Evolutionary conservation across 2,113 vertebrate species (phyloP).

Genomic region (Paramormyrops kingsleyae): DNA sequence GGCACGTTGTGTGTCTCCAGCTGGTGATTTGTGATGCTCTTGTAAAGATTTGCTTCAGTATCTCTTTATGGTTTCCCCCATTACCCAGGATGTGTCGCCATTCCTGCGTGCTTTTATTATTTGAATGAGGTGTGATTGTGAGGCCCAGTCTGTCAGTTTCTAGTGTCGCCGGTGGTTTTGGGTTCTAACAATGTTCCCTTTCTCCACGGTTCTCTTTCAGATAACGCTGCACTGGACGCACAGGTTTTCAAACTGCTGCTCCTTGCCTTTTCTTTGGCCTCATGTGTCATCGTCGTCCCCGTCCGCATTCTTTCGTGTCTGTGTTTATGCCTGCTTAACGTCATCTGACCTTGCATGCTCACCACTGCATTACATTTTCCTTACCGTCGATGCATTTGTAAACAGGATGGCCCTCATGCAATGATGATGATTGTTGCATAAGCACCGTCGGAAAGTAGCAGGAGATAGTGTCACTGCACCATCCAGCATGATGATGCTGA

Average conservation of each 20-base stretch:
- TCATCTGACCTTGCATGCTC: neutral
- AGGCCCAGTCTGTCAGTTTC: neutral
- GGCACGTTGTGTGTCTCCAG: neutral
- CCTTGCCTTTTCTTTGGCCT: conserved; percentile 48
- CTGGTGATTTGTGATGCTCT: neutral
- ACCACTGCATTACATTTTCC: neutral
- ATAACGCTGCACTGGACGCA: conserved; percentile 88
- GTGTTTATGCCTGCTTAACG: conserved; percentile 25
- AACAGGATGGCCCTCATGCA: neutral
- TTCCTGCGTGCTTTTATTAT: neutral
- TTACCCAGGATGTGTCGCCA: neutral
- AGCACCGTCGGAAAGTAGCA: neutral
- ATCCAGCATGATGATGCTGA: neutral
- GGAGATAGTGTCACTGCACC: neutral
- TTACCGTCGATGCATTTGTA: neutral
- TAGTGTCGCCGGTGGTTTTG: neutral
- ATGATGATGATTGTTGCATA: neutral
- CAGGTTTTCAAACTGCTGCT: conserved; percentile 79
- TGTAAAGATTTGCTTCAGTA: neutral
- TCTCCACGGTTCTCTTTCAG: conserved; percentile 82
- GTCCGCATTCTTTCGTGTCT: conserved; percentile 58
- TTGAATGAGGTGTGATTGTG: neutral
- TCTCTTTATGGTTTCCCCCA: neutral
- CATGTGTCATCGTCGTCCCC: conserved; percentile 63
- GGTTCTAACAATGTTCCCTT: conserved; percentile 66